A percentile compares a stretch with the other conserved stretches of the same genome.
phyloP scores from a whole-genome alignment of 2,888 invertebrate species.

The Anoplius nigerrimus region DNA sequence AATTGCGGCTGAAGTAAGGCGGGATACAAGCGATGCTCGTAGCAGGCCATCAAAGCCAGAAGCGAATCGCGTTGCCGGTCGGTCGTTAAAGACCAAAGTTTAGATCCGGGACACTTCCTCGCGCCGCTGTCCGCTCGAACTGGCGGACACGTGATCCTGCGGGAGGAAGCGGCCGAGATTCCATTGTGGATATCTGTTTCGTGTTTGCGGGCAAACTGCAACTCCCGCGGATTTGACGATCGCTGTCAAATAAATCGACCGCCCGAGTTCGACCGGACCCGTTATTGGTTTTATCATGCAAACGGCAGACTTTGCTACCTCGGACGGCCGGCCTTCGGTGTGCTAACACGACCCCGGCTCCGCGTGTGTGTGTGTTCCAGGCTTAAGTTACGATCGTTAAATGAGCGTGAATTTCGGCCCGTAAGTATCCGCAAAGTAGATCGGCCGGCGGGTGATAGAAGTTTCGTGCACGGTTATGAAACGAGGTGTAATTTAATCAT shows the following conservation, averaged over 20 bases:
- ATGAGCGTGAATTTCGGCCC: too few relatives aligned
- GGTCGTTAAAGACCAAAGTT: slow-evolving; percentile 59
- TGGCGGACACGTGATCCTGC: slow-evolving; percentile 38
- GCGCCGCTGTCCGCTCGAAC: slow-evolving; percentile 25
- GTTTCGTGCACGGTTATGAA: too few relatives aligned
- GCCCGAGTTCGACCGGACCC: slow-evolving; percentile 1
- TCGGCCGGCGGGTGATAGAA: too few relatives aligned
- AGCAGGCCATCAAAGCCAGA: slow-evolving; percentile 59
- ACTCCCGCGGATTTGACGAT: slow-evolving; percentile 26
- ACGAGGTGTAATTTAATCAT: too few relatives aligned
- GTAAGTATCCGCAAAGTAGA: too few relatives aligned
- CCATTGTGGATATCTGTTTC: slow-evolving; percentile 42
- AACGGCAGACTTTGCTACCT: too few relatives aligned
- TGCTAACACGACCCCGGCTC: too few relatives aligned
- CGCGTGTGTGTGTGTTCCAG: too few relatives aligned
- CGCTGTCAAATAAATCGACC: slow-evolving; percentile 40
- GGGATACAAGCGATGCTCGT: slow-evolving; percentile 34
- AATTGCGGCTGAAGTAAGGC: slow-evolving; percentile 39
- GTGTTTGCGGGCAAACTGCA: slow-evolving; percentile 42
- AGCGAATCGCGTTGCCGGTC: slow-evolving; percentile 46
- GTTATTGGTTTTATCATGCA: background rate
- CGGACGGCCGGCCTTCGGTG: too few relatives aligned
- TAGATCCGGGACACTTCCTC: slow-evolving; percentile 35
- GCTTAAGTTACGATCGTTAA: too few relatives aligned
- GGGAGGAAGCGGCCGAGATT: slow-evolving; percentile 34